These are phyloP conservation scores for Dorcus parallelipipedus DNA, from an alignment of 2,888 invertebrate species.

Conservation along the genomic window DNA sequence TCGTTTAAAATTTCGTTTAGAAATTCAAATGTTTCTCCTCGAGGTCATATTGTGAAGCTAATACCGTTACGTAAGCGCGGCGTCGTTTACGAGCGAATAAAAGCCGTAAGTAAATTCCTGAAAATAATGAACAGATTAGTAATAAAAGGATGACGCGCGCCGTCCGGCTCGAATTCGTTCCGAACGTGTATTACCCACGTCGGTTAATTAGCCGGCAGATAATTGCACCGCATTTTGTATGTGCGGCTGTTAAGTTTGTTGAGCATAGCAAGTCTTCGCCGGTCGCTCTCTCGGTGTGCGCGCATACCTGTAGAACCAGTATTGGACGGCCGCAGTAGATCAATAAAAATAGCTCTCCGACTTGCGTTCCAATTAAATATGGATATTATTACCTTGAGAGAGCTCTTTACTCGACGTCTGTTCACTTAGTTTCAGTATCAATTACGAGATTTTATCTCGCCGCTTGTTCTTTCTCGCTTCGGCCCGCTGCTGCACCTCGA, in stretches of 20 bases:
- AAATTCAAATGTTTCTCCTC: too few species aligned
- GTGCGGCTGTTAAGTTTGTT: too few species aligned
- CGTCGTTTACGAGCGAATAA: too few species aligned
- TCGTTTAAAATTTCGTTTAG: too few species aligned
- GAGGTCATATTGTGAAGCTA: too few species aligned
- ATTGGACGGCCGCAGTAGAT: conserved; percentile 6
- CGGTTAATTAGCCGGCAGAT: not conserved
- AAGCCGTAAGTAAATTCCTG: too few species aligned
- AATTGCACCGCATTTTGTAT: not conserved
- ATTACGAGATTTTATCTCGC: not conserved
- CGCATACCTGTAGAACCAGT: not conserved
- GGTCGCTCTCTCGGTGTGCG: not conserved
- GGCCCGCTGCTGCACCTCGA: not conserved
- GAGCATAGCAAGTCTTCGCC: too few species aligned
- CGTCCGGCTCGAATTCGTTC: too few species aligned
- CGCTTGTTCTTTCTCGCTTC: not conserved
- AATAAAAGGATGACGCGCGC: too few species aligned
- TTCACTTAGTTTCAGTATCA: not conserved
- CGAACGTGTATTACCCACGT: too few species aligned
- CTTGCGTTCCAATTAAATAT: conserved; percentile 17
- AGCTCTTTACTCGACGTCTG: not conserved
- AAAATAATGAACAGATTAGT: too few species aligned
- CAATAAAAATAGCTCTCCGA: conserved; percentile 17
- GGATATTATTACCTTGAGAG: conserved; percentile 9
- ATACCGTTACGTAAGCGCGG: too few species aligned